Conservation (phyloP, 2,797 vertebrate genomes). For the Cyclopterus lumpus region DNA sequence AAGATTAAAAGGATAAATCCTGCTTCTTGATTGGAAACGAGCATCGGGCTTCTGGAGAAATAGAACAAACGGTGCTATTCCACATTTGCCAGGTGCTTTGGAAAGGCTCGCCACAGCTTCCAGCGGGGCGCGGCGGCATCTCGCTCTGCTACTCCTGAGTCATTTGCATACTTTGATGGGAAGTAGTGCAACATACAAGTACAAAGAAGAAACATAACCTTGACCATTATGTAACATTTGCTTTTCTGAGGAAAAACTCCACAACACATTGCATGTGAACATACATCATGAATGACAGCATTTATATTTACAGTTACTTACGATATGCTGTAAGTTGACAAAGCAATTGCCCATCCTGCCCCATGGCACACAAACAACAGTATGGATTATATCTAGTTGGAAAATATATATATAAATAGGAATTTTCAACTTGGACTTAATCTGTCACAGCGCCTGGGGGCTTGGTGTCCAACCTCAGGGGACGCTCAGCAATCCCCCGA, state of each 20-base stretch:
- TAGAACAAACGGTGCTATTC: too few species aligned
- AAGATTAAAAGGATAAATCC: conserved; percentile 60
- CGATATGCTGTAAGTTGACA: conserved; percentile 32
- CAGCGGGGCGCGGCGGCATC: conserved; percentile 14
- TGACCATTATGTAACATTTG: conserved; percentile 24
- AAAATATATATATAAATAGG: conserved; percentile 62
- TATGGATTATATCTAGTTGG: conserved; percentile 54
- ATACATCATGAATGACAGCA: conserved; percentile 20
- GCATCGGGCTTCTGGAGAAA: too few species aligned
- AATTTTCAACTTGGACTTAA: conserved; percentile 80
- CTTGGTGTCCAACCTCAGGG: conserved; percentile 77
- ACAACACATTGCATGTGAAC: conserved; percentile 28
- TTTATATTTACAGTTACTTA: conserved; percentile 51
- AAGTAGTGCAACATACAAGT: conserved; percentile 11
- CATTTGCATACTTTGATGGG: conserved; percentile 35
- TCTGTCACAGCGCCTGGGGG: conserved; percentile 73
- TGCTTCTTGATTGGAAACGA: conserved; percentile 44
- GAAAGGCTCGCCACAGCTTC: conserved; percentile 21
- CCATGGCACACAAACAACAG: conserved; percentile 47
- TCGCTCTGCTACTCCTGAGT: conserved; percentile 10
- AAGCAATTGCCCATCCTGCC: conserved; percentile 43
- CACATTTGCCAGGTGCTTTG: too few species aligned
- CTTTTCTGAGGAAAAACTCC: conserved; percentile 15
- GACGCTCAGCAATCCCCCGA: conserved; percentile 69
- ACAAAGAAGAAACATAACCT: conserved; percentile 29